Evolutionary conservation across 2,888 invertebrate species (phyloP).

Genomic region (Exephanes ischioxanthus): DNA sequence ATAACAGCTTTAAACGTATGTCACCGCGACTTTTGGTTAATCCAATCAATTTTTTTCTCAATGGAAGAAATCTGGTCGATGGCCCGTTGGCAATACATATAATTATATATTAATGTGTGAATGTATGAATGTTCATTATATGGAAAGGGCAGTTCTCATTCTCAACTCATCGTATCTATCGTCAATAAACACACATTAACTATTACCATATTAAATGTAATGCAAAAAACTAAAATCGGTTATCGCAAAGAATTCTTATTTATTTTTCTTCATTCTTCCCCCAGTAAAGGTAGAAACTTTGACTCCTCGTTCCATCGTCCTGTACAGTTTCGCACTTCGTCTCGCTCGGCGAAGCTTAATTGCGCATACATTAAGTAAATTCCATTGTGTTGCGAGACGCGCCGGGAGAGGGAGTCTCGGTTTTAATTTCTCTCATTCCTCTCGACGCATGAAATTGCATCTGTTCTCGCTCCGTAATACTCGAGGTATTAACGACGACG

Average conservation of each 20-base stretch:
- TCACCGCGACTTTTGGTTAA: too few relatives aligned
- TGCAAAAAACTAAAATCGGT: conserved; percentile 13
- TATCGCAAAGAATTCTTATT: conserved; percentile 3
- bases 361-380: conserved; percentile 63
- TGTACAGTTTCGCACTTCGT: conserved; percentile 23
- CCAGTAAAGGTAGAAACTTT: conserved; percentile 48
- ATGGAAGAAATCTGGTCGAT: too few relatives aligned
- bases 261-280: background rate
- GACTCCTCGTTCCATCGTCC: background rate
- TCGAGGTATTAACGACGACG: conserved; percentile 13
- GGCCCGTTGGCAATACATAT: too few relatives aligned
- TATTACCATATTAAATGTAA: background rate
- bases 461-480: conserved; percentile 36
- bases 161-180: too few relatives aligned
- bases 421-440: conserved; percentile 57
- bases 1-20: too few relatives aligned
- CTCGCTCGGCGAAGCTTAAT: conserved; percentile 57
- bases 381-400: conserved; percentile 39
- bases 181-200: too few relatives aligned
- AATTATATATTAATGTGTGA: too few relatives aligned
- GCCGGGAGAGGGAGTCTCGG: conserved; percentile 10
- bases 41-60: too few relatives aligned
- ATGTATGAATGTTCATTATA: too few relatives aligned
- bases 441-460: conserved; percentile 48
- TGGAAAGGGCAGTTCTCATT: too few relatives aligned